phyloP scores from a whole-genome alignment of 2,888 invertebrate species.

The Apomyelois bistriatella region DNA sequence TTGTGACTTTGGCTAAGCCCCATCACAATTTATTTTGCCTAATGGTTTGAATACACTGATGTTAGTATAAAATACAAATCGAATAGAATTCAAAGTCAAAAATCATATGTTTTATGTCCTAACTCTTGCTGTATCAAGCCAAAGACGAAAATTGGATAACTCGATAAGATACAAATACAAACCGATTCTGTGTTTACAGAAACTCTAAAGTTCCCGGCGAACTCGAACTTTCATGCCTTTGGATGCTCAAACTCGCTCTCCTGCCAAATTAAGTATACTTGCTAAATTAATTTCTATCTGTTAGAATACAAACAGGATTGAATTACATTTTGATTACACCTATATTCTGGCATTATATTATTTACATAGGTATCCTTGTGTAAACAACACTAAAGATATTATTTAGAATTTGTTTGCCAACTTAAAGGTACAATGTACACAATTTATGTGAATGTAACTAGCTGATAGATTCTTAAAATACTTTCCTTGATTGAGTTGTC shows the following conservation, averaged over 20 bases:
- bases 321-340: neutral
- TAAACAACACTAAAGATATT: too few species aligned
- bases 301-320: neutral
- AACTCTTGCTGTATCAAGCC: neutral
- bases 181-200: slow-evolving; percentile 19
- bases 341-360: neutral
- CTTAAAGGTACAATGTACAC: too few species aligned
- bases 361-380: too few species aligned
- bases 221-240: slow-evolving; percentile 4
- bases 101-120: neutral
- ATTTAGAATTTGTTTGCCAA: too few species aligned
- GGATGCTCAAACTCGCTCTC: slow-evolving; percentile 15
- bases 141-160: neutral
- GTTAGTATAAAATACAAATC: too few species aligned
- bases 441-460: too few species aligned
- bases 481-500: too few species aligned
- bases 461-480: too few species aligned
- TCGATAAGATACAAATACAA: slow-evolving; percentile 8
- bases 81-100: neutral
- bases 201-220: neutral
- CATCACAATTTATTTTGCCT: too few species aligned
- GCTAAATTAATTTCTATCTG: slow-evolving; percentile 9
- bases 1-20: too few species aligned
- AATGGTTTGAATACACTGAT: too few species aligned
- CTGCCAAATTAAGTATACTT: slow-evolving; percentile 10